Conservation (phyloP, 2,113 vertebrate genomes). For the Eptesicus fuscus region DNA sequence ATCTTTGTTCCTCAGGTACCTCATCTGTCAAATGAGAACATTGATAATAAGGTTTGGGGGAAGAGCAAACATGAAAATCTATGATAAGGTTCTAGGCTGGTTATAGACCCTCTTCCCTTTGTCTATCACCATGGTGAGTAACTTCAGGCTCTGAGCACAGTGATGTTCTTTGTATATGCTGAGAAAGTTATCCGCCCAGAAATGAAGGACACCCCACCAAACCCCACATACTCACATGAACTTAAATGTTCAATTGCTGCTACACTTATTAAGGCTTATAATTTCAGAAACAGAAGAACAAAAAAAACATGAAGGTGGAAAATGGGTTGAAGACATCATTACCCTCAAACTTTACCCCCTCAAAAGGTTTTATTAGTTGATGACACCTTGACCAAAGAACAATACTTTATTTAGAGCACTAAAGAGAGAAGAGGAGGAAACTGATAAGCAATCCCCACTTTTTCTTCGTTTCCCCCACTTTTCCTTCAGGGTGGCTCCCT, state of each 20-base stretch:
- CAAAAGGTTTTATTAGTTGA: not conserved
- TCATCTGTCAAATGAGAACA: not conserved
- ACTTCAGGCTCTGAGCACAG: not conserved
- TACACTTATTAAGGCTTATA: not conserved
- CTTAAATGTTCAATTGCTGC: not conserved
- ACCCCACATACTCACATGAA: not conserved
- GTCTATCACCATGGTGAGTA: not conserved
- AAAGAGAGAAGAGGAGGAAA: not conserved
- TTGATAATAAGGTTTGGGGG: not conserved
- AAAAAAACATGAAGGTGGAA: not conserved
- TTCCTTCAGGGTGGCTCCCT: not conserved
- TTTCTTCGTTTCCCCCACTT: not conserved
- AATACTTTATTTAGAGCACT: not conserved
- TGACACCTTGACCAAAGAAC: not conserved
- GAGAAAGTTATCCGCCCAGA: not conserved
- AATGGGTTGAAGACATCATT: not conserved
- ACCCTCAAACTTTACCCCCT: not conserved
- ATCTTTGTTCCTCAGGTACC: not conserved
- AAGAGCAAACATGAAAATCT: not conserved
- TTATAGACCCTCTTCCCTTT: not conserved
- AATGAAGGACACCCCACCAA: not conserved
- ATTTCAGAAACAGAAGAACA: not conserved
- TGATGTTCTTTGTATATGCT: not conserved
- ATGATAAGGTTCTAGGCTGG: not conserved
- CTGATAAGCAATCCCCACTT: not conserved